Conservation (phyloP, 2,888 invertebrate genomes). For the Anoncus sp. region DNA sequence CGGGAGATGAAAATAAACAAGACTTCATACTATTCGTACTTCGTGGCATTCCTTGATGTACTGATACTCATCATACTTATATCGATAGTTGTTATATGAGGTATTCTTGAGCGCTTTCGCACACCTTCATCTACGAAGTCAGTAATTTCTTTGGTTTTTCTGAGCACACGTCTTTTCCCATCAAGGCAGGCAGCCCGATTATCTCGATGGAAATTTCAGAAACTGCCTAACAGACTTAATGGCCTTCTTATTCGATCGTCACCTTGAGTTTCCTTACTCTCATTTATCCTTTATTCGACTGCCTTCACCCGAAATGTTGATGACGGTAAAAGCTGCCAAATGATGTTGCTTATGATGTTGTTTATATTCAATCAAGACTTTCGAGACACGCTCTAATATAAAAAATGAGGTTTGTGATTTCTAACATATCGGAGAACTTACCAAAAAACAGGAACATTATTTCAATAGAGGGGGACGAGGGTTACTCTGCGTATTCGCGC, state of each 20-base stretch:
- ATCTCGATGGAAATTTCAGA: constrained; percentile 1
- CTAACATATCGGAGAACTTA: background rate
- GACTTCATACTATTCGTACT: background rate
- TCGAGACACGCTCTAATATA: background rate
- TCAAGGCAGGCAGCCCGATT: background rate
- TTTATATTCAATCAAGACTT: background rate
- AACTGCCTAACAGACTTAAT: background rate
- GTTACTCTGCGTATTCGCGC: too few species aligned
- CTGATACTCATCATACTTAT: too few species aligned
- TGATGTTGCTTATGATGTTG: background rate
- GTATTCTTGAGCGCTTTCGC: background rate
- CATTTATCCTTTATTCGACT: background rate
- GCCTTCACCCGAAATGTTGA: too few species aligned
- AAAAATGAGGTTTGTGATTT: background rate
- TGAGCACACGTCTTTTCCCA: background rate
- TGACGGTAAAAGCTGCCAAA: too few species aligned
- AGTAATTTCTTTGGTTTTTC: background rate
- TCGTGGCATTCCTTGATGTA: too few species aligned
- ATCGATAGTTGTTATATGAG: background rate
- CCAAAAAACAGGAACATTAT: background rate
- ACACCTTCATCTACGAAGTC: background rate
- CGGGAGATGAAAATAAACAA: background rate
- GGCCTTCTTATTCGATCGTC: background rate
- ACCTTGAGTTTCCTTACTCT: background rate
- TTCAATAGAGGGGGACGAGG: too few species aligned